These are phyloP conservation scores for Chamaetylas fuelleborni DNA, from an alignment of 2,113 vertebrate genomes.

Conservation along the genomic window DNA sequence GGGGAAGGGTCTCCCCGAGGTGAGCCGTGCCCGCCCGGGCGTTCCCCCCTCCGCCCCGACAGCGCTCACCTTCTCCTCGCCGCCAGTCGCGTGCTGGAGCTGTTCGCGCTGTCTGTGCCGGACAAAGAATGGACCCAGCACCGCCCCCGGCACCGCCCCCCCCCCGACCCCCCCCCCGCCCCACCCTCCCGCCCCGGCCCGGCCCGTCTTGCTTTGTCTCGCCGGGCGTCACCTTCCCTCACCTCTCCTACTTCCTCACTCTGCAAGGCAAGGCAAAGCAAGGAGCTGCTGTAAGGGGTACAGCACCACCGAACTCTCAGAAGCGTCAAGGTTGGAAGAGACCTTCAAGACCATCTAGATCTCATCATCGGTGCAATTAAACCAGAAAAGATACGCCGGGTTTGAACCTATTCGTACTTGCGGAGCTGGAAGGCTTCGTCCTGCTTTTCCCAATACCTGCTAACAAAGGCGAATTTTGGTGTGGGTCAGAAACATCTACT, in stretches of 20 bases:
- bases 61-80: too few relatives aligned
- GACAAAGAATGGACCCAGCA: not conserved
- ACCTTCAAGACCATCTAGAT: not conserved
- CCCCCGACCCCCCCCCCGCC: too few relatives aligned
- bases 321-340: not conserved
- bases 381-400: not conserved
- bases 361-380: not conserved
- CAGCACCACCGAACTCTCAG: not conserved
- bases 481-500: not conserved
- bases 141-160: not conserved
- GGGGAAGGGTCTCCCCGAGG: not conserved
- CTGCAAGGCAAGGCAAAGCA: not conserved
- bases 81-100: too few relatives aligned
- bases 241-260: fast-evolving
- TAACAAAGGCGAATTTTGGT: not conserved
- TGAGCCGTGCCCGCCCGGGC: too few relatives aligned
- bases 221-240: fast-evolving
- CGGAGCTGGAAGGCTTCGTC: not conserved
- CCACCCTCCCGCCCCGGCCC: too few relatives aligned
- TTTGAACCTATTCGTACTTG: not conserved
- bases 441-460: not conserved
- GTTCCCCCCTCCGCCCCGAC: too few relatives aligned
- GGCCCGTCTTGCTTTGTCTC: too few relatives aligned
- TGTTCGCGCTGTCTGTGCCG: too few relatives aligned
- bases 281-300: not conserved